These are phyloP conservation scores for Halotydeus destructor DNA, from an alignment of 1,140 invertebrate species.

Conservation along the genomic window DNA sequence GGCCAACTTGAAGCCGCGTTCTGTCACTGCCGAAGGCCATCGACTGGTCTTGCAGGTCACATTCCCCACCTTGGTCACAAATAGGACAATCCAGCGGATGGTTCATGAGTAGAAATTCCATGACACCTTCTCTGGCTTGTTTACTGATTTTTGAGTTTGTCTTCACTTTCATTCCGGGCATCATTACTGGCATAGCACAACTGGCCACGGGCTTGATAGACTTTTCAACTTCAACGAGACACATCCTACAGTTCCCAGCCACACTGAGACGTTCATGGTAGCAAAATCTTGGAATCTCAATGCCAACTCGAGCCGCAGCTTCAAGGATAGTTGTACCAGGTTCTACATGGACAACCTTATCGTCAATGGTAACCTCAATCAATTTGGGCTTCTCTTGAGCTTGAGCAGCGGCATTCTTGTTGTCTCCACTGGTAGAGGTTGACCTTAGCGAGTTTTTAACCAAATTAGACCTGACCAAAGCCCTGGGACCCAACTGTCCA, in stretches of 20 bases:
- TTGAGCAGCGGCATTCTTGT: neutral
- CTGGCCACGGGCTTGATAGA: constrained; percentile 87
- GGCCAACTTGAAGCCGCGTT: constrained; percentile 11
- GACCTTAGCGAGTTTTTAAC: too few species aligned
- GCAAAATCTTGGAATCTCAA: constrained; percentile 97
- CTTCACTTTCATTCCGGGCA: constrained; percentile 60
- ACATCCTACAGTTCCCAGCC: constrained; percentile 94
- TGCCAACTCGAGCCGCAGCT: constrained; percentile 84
- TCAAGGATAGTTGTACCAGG: constrained; percentile 94
- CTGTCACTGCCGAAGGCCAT: constrained; percentile 98
- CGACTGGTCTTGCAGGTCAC: constrained; percentile 86
- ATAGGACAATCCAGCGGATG: constrained; percentile 98
- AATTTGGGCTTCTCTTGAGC: constrained; percentile 37
- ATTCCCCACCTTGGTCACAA: constrained; percentile 99
- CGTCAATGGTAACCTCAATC: constrained; percentile 94
- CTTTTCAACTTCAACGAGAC: constrained; percentile 97
- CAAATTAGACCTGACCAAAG: too few species aligned
- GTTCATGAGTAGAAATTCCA: constrained; percentile 97
- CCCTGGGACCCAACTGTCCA: too few species aligned
- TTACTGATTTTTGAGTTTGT: constrained; percentile 87
- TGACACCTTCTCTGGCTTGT: constrained; percentile 78
- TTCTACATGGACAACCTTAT: constrained; percentile 74
- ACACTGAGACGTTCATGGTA: constrained; percentile 95
- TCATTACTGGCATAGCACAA: constrained; percentile 99
- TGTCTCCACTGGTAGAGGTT: too few species aligned